These are phyloP conservation scores for Arothron firmamentum DNA, from an alignment of 2,113 vertebrate species.

Conservation along the genomic window DNA sequence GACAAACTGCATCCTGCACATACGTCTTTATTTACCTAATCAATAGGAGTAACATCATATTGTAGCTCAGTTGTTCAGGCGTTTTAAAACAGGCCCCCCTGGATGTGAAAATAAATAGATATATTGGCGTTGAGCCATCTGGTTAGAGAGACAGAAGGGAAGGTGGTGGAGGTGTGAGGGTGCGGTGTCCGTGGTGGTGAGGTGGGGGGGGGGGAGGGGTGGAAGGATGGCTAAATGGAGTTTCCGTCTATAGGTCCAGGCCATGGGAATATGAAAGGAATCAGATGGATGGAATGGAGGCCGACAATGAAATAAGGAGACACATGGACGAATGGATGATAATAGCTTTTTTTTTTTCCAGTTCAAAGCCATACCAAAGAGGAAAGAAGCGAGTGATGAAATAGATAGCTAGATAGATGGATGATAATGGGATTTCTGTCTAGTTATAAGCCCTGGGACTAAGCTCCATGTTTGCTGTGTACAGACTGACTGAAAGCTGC, in stretches of 20 bases:
- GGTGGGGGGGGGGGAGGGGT: no score
- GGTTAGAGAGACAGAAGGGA: slow-evolving; percentile 17
- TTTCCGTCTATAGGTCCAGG: slow-evolving; percentile 44
- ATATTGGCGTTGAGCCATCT: slow-evolving; percentile 31
- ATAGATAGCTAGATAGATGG: slow-evolving; percentile 42
- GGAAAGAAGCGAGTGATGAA: slow-evolving; percentile 26
- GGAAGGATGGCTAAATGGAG: slow-evolving; percentile 53
- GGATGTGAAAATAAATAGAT: slow-evolving; percentile 48
- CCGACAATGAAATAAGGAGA: slow-evolving; percentile 47
- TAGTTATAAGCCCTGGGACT: slow-evolving; percentile 53
- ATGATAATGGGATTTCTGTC: slow-evolving; percentile 64
- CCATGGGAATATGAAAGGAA: slow-evolving; percentile 48
- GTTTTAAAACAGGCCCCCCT: background rate
- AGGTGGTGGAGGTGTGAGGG: background rate
- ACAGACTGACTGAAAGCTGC: slow-evolving; percentile 67
- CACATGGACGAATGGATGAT: slow-evolving; percentile 41
- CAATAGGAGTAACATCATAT: no score
- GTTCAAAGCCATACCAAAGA: slow-evolving; percentile 37
- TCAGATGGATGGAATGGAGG: slow-evolving; percentile 33
- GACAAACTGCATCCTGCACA: no score
- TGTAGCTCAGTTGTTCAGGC: no score
- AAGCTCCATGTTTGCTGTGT: slow-evolving; percentile 62
- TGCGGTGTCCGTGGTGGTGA: background rate
- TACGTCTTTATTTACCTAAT: no score
- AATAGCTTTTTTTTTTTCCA: slow-evolving; percentile 45